phyloP scores from a whole-genome alignment of 2,888 invertebrate genomes.

The Mesorhabditis spiculigera region DNA sequence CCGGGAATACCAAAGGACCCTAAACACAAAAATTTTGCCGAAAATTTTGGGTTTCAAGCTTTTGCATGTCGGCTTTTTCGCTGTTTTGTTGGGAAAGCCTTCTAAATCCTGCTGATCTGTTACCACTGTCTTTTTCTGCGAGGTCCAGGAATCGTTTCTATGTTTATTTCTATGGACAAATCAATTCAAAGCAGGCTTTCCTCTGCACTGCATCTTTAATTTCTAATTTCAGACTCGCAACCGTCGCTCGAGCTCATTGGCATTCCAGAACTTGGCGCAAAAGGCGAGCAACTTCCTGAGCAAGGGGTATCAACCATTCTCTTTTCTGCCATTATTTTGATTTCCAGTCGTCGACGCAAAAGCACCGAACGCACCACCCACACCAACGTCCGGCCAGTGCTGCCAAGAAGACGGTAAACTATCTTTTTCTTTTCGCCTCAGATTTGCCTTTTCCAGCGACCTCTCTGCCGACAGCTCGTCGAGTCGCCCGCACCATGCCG shows the following conservation, averaged over 20 bases:
- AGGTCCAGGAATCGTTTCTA: background rate
- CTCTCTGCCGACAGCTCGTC: slow-evolving; percentile 3
- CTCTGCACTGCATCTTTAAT: no score
- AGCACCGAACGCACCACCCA: background rate
- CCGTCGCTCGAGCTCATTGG: slow-evolving; percentile 3
- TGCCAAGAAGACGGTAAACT: background rate
- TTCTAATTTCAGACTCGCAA: background rate
- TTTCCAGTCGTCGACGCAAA: background rate
- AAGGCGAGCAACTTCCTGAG: no score
- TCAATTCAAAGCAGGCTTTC: background rate
- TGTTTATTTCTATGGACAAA: background rate
- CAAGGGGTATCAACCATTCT: background rate
- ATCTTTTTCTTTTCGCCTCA: background rate
- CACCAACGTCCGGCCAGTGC: background rate
- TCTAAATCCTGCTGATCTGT: no score
- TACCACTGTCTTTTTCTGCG: no score
- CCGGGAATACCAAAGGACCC: no score
- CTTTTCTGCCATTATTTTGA: background rate
- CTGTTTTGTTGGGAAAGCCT: no score
- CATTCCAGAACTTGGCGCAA: background rate
- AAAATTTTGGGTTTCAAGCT: no score
- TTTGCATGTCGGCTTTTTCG: no score
- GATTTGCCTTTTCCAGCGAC: background rate
- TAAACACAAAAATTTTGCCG: no score
- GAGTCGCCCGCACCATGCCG: background rate